Percentiles rank a stretch among this genome's conserved stretches.
These are phyloP conservation scores for Rhagonycha lutea DNA, from an alignment of 2,888 invertebrate genomes.

Conservation along the genomic window DNA sequence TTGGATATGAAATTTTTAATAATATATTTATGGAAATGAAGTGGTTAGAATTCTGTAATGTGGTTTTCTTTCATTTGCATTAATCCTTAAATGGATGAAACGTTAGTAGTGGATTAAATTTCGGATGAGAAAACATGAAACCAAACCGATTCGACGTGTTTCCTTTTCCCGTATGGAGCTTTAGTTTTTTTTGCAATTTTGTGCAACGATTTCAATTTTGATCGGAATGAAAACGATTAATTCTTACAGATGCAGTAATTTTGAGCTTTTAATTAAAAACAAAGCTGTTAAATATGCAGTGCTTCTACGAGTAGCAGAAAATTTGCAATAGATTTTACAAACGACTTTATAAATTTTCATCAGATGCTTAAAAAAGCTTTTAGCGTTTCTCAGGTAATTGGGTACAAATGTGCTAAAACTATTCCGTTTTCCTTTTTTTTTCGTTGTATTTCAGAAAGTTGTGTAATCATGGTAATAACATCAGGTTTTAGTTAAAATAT, in stretches of 20 bases:
- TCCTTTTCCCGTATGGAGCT: background rate
- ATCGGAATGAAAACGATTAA: background rate
- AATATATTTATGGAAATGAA: constrained; percentile 10
- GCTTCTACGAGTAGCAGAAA: background rate
- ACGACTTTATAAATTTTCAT: background rate
- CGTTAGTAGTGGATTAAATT: background rate
- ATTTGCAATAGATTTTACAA: background rate
- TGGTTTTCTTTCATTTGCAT: constrained; percentile 15
- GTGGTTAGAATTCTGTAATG: constrained; percentile 9
- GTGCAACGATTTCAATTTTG: background rate
- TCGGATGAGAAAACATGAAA: background rate
- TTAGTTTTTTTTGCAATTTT: background rate
- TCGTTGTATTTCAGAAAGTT: background rate
- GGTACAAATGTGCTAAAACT: background rate
- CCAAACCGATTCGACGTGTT: background rate
- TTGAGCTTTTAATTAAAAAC: background rate
- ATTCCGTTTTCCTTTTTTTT: background rate
- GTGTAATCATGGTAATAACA: background rate
- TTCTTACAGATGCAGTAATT: background rate
- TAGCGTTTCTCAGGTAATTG: background rate
- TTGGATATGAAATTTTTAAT: background rate
- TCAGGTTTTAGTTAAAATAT: background rate
- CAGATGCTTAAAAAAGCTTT: background rate
- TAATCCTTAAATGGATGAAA: constrained; percentile 5
- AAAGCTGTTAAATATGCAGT: background rate